Evolutionary conservation across 2,888 invertebrate genomes (phyloP), one percentile per base, ranked within the genome.

Genomic region (Hirudinaria manillensis): DNA sequence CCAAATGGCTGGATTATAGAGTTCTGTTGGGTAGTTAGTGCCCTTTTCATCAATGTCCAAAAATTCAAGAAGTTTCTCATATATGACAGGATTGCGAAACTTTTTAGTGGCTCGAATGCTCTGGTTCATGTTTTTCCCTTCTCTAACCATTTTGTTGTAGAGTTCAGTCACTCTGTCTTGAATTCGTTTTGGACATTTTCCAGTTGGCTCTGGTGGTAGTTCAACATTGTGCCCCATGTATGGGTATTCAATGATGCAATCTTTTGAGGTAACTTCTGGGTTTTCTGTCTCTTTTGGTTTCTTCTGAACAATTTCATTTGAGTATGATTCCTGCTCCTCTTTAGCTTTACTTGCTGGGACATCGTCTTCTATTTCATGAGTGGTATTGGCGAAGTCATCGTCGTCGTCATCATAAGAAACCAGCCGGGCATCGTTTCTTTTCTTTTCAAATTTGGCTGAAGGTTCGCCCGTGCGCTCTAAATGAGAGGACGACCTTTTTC

Each of bases 41-140:
- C 96, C 97, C 81, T 95, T 88, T 86, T 98, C 97, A 87, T 97
- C 95, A 77, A 98, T 93, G 80, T 91, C 91, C 88, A 95, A 95
- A 86, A 91, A 94, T 80, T 93, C 91, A 74, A 98, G 93, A 0
- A 98, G 87, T 84, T 97, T 97, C 84, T 97, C 96, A 86, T 98
- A 98, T 82, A 98, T 97, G 82, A 96, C 86, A 82, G 97, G 97
- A 87, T 98, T 98, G 85, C 79, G 55, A 66, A 79, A 79, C 45
- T 79, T 77, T 68, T 96, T 96, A 79, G 93, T 89, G 80, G 91
- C 90, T 83, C 96, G 94, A 79, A 97, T 96, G 6, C 91, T 88
- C 75, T 89, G 89, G 86, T 95, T 97, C 91, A 95, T 92, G 82
- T 96, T 92, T 79, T 91, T 87, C 21, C 92, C 91, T 73, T 90